Conservation (phyloP, 2,113 vertebrate genomes). For the Ornithorhynchus anatinus region DNA sequence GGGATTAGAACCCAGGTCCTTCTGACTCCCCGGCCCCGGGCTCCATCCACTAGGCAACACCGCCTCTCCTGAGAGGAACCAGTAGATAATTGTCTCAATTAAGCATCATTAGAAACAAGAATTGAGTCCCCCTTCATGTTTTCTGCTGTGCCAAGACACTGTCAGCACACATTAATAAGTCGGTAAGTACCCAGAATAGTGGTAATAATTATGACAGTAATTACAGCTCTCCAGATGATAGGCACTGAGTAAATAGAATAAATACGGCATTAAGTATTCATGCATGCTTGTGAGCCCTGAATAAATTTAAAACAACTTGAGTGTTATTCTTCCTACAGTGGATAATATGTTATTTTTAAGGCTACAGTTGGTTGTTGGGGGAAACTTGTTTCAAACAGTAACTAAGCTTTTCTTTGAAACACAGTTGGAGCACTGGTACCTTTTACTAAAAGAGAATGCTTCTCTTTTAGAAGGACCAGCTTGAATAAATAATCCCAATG, state of each 20-base stretch:
- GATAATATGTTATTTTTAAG: neutral
- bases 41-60: no score
- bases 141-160: neutral
- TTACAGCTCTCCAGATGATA: neutral
- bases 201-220: neutral
- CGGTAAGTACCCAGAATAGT: neutral
- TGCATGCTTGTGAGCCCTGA: no score
- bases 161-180: no score
- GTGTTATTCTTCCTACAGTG: neutral
- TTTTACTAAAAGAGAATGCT: neutral
- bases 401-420: neutral
- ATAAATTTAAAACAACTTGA: neutral
- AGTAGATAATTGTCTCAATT: no score
- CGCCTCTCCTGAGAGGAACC: no score
- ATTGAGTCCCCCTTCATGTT: neutral
- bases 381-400: neutral
- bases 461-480: slow-evolving; percentile 1
- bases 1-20: no score
- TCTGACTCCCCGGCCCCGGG: no score
- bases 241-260: neutral
- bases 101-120: no score
- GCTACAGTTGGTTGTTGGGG: neutral
- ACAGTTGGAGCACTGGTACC: neutral
- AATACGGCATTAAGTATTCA: neutral
- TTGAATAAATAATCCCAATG: neutral